Evolutionary conservation across 2,113 vertebrate species (phyloP), one percentile per base, ranked within the genome.

Genomic region (Cinclus cinclus): DNA sequence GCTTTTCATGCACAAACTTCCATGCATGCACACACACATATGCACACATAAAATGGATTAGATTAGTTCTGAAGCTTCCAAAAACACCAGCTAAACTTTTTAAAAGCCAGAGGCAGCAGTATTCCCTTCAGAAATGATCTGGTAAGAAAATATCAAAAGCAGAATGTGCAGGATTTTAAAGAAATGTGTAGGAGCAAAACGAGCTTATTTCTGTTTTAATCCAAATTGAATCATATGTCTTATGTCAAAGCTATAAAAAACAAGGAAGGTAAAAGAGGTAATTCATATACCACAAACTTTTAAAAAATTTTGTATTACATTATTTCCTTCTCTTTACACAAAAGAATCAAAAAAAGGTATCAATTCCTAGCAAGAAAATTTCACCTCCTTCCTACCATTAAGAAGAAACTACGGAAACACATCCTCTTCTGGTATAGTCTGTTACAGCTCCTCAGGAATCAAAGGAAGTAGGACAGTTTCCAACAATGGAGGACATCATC

Each of bases 191-290:
- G 93, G 93, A 96, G 90, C 70, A 47, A 94, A 95, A 75, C 10
- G 63, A 90, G 77, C 85, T 81, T 87, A 94, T 95, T 94, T 95
- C 93, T 94, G 93, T 53, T 95, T 50, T 93, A 95, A 89, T 92
- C 83, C 71, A 94, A 85, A 92, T 73, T 92, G 93, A 86, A 94
- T 95, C 88, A 82, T 96, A 95, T 93, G 92, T 81, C 92, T 95
- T 89, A 41, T 95, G 94, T 91, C 92, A 83, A 83, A 93, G 86
- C 82, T 58, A 89, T 80, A 83, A 97, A 88, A 96, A 94, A 75
- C 70, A 78, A 86, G 77, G 79, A 78, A 94, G 90, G 89, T 92
- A 94, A 83, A 88, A 92, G 65, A 86, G 94, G 87, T 90, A 94
- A 94, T 71, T 56, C 23, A 52, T 21, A 41, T 27, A 68, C 37